Conservation (phyloP, 2,113 vertebrate genomes). For the Agapornis roseicollis region DNA sequence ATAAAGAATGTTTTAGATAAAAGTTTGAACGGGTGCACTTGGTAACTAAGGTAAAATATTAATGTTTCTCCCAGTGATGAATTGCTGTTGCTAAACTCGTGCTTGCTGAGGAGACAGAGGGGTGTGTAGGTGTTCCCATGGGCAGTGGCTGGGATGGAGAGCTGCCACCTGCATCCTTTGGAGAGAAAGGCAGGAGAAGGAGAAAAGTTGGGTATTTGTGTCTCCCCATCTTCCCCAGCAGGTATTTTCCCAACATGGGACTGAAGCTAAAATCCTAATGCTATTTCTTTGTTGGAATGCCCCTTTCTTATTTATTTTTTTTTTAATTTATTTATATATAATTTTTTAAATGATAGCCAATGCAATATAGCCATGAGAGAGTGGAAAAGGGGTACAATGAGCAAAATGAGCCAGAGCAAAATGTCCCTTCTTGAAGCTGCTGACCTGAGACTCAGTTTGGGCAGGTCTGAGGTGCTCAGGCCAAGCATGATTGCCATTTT, state of each 20-base stretch:
- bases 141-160: not conserved
- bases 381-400: not conserved
- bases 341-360: not conserved
- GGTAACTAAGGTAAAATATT: conserved; percentile 99
- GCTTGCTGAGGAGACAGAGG: not conserved
- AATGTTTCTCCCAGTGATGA: conserved; percentile 90
- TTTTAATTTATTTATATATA: not conserved
- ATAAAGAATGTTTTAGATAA: conserved; percentile 99
- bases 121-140: conserved; percentile 31
- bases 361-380: not conserved
- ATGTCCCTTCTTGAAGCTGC: not conserved
- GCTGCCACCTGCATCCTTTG: not conserved
- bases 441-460: not conserved
- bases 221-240: not conserved
- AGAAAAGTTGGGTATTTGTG: not conserved
- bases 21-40: conserved; percentile 99
- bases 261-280: not conserved
- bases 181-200: not conserved
- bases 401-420: not conserved
- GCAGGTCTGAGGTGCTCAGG: not conserved
- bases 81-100: conserved; percentile 73
- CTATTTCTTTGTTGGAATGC: not conserved
- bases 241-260: not conserved
- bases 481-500: not conserved
- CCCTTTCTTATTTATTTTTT: not conserved